phyloP scores from a whole-genome alignment of 1,140 invertebrate genomes.

The Planococcus citri region DNA sequence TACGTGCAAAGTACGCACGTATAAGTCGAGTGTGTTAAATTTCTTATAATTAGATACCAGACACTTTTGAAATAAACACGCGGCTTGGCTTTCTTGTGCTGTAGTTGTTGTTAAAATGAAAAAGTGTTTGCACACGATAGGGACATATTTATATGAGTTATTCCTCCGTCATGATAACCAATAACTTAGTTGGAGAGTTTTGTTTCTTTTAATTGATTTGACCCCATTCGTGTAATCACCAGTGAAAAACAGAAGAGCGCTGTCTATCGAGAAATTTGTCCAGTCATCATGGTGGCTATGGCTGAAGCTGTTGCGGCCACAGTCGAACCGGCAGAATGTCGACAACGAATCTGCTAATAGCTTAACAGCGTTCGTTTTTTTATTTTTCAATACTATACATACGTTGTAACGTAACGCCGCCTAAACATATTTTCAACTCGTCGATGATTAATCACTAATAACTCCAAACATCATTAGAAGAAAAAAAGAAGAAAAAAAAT shows the following conservation, averaged over 20 bases:
- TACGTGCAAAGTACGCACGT: background rate
- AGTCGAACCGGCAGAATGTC: background rate
- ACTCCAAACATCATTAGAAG: background rate
- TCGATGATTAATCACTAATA: background rate
- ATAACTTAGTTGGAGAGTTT: constrained; percentile 17
- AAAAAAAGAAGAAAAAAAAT: too few species aligned
- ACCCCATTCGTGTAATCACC: constrained; percentile 6
- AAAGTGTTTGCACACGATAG: background rate
- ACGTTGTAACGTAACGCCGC: background rate
- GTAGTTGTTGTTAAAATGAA: background rate
- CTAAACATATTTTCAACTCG: background rate
- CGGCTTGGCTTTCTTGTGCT: too few species aligned
- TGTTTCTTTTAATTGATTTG: constrained; percentile 18
- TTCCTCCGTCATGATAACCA: constrained; percentile 5
- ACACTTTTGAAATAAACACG: background rate
- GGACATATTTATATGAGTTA: background rate
- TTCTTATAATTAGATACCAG: background rate
- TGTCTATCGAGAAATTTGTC: constrained; percentile 5
- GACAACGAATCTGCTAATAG: background rate
- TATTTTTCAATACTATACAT: too few species aligned
- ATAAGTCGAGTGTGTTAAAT: background rate
- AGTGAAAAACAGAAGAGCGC: background rate
- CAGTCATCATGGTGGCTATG: constrained; percentile 1
- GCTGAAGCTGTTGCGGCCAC: too few species aligned
- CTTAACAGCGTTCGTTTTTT: background rate